These are phyloP conservation scores for Artemia franciscana DNA, from an alignment of 1,140 invertebrate genomes.

Conservation along the genomic window DNA sequence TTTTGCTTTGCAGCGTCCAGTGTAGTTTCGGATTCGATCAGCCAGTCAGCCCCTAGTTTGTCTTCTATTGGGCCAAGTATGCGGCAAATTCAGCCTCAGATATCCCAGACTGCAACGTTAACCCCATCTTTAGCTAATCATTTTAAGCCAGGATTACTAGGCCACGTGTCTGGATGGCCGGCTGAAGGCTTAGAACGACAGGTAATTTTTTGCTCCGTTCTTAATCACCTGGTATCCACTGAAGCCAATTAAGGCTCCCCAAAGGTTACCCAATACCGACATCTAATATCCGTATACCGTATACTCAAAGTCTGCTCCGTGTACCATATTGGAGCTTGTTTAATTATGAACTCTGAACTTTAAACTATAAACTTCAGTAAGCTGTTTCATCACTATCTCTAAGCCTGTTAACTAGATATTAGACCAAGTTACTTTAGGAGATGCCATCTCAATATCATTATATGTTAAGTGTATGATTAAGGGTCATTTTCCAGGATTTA, in stretches of 20 bases:
- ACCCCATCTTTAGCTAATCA: conserved; percentile 75
- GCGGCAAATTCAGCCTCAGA: conserved; percentile 22
- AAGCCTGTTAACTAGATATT: too few species aligned
- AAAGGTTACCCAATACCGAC: too few species aligned
- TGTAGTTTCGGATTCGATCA: conserved; percentile 20
- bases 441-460: too few species aligned
- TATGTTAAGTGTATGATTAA: too few species aligned
- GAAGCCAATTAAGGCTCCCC: too few species aligned
- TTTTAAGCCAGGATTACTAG: conserved; percentile 66
- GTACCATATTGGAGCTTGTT: too few species aligned
- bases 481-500: too few species aligned
- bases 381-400: too few species aligned
- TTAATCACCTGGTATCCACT: not conserved
- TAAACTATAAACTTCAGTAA: too few species aligned
- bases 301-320: conserved; percentile 5
- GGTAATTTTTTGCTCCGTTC: conserved; percentile 28
- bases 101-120: conserved; percentile 23
- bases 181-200: conserved; percentile 78
- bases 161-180: conserved; percentile 74
- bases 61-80: conserved; percentile 28
- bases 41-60: conserved; percentile 21
- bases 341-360: too few species aligned
- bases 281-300: too few species aligned
- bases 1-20: conserved; percentile 15
- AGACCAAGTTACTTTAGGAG: too few species aligned